phyloP scores from a whole-genome alignment of 2,797 vertebrate species.

The Graptemys geographica region DNA sequence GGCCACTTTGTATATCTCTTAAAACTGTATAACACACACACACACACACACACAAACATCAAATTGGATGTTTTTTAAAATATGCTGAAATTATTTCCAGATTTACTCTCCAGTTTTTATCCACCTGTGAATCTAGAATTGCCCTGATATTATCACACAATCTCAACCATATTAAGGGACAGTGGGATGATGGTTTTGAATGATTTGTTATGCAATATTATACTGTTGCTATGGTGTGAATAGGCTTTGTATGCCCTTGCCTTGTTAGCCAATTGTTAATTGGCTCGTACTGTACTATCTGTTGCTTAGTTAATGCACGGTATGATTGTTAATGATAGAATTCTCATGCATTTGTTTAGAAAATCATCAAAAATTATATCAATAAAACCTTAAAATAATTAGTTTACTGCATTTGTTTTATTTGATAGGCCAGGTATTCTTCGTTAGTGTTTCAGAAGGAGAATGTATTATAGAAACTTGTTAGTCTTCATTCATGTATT shows the following conservation, averaged over 20 bases:
- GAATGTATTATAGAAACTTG: not conserved
- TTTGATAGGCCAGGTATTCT: not conserved
- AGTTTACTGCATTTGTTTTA: not conserved
- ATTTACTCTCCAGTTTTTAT: not conserved
- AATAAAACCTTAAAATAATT: not conserved
- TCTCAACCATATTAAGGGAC: not conserved
- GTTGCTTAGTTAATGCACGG: not conserved
- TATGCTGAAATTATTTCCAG: not conserved
- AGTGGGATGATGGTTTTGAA: not conserved
- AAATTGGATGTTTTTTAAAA: not conserved
- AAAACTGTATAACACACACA: not conserved
- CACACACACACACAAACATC: not conserved
- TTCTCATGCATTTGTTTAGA: not conserved
- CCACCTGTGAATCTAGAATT: not conserved
- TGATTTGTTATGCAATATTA: not conserved
- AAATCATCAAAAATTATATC: not conserved
- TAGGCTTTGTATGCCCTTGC: not conserved
- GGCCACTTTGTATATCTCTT: not conserved
- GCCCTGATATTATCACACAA: not conserved
- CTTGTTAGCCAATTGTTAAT: not conserved
- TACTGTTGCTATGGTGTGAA: not conserved
- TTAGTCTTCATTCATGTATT: not conserved
- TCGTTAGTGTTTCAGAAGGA: not conserved
- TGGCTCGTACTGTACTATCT: not conserved
- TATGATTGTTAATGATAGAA: not conserved